phyloP scores from a whole-genome alignment of 2,797 vertebrate species.

The Orestias chungarensis region DNA sequence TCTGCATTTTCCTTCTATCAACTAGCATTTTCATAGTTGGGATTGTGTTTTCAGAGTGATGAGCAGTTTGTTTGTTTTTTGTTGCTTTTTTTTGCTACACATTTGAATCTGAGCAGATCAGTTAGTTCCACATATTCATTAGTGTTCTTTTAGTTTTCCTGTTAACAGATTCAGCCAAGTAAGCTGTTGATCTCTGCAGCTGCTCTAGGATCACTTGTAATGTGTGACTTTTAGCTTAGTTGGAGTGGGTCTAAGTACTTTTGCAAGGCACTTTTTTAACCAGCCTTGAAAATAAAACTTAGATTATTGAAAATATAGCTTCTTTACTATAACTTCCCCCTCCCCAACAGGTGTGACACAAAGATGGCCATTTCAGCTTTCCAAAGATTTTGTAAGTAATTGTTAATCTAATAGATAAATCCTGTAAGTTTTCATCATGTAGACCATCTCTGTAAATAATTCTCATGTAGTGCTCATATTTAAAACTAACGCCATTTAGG shows the following conservation, averaged over 20 bases:
- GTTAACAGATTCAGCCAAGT: background rate
- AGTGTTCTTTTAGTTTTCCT: background rate
- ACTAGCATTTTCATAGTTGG: background rate
- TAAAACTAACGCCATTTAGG: conserved; percentile 1
- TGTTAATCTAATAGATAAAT: too few species aligned
- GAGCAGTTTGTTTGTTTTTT: too few species aligned
- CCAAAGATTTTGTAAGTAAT: conserved; percentile 26
- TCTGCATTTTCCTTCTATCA: background rate
- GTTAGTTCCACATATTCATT: background rate
- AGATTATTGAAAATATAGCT: background rate
- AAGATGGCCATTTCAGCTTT: conserved; percentile 8
- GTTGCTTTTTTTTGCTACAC: background rate
- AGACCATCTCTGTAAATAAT: conserved; percentile 13
- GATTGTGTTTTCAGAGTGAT: background rate
- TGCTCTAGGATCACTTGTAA: background rate
- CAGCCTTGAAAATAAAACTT: background rate
- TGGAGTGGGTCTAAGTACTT: background rate
- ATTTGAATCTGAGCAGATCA: background rate
- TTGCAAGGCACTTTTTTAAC: conserved; percentile 1
- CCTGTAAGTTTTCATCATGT: conserved; percentile 19
- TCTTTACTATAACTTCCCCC: conserved; percentile 20
- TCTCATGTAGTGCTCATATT: conserved; percentile 11
- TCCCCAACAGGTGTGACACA: background rate
- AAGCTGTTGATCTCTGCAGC: background rate
- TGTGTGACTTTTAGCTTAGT: background rate